phyloP scores from a whole-genome alignment of 2,888 invertebrate species.

The Chrysotoxum bicinctum region DNA sequence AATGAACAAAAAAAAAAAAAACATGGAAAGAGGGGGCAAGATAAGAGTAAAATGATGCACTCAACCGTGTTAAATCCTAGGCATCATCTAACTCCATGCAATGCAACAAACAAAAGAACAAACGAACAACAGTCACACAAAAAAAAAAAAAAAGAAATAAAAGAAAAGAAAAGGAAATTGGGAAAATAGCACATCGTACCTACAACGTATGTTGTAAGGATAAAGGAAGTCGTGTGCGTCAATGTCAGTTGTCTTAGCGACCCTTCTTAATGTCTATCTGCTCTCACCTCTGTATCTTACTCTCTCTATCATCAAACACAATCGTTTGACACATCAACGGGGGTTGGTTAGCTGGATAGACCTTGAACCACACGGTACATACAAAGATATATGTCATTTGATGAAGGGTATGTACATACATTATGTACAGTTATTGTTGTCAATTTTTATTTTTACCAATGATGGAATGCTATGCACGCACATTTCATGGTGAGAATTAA shows the following conservation, averaged over 20 bases:
- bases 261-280: constrained; percentile 35
- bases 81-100: constrained; percentile 38
- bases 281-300: neutral
- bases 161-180: constrained; percentile 62
- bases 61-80: constrained; percentile 67
- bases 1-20: constrained; percentile 12
- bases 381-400: neutral
- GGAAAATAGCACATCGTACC: constrained; percentile 20
- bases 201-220: neutral
- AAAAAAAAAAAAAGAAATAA: constrained; percentile 18
- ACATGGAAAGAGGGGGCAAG: neutral
- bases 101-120: constrained; percentile 62
- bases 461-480: constrained; percentile 65
- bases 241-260: constrained; percentile 49
- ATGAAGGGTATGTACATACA: neutral
- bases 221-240: constrained; percentile 46
- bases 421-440: constrained; percentile 34
- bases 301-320: constrained; percentile 22
- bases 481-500: constrained; percentile 38
- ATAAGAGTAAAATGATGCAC: constrained; percentile 52
- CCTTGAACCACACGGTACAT: constrained; percentile 27
- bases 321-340: constrained; percentile 57
- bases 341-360: constrained; percentile 31
- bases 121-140: neutral
- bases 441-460: constrained; percentile 46